Evolutionary conservation across 2,797 vertebrate species (phyloP).

Genomic region (Typhlichthys subterraneus): DNA sequence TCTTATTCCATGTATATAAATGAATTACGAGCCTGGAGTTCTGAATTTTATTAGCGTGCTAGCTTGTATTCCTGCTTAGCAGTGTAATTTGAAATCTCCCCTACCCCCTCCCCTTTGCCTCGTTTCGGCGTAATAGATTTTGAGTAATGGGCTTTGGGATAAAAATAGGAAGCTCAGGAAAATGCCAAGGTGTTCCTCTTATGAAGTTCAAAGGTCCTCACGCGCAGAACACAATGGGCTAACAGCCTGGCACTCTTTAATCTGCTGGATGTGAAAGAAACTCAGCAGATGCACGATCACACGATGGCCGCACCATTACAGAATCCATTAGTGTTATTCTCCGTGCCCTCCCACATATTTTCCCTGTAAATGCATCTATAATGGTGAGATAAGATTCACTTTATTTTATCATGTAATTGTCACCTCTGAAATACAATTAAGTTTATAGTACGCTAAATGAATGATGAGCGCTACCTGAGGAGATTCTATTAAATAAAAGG

Average conservation of each 20-base stretch:
- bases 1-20: conserved; percentile 14
- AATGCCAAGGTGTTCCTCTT: conserved; percentile 30
- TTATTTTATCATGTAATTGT: conserved; percentile 40
- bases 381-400: conserved; percentile 48
- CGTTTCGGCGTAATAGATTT: conserved; percentile 25
- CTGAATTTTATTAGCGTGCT: neutral
- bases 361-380: conserved; percentile 48
- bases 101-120: conserved; percentile 1
- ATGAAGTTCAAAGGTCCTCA: conserved; percentile 53
- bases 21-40: conserved; percentile 25
- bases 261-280: conserved; percentile 43
- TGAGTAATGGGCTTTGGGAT: conserved; percentile 36
- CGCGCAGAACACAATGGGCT: conserved; percentile 33
- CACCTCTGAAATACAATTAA: conserved; percentile 37
- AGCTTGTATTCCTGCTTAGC: conserved; percentile 8
- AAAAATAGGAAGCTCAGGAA: conserved; percentile 29
- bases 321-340: conserved; percentile 53
- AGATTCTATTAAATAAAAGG: conserved; percentile 10
- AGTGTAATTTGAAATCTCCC: conserved; percentile 8
- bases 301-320: conserved; percentile 53
- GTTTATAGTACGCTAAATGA: conserved; percentile 19
- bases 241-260: conserved; percentile 37
- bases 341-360: conserved; percentile 25
- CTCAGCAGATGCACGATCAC: conserved; percentile 45
- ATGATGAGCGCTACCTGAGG: conserved; percentile 16